Conservation (phyloP, 2,113 vertebrate genomes). For the Callocephalon fimbriatum region DNA sequence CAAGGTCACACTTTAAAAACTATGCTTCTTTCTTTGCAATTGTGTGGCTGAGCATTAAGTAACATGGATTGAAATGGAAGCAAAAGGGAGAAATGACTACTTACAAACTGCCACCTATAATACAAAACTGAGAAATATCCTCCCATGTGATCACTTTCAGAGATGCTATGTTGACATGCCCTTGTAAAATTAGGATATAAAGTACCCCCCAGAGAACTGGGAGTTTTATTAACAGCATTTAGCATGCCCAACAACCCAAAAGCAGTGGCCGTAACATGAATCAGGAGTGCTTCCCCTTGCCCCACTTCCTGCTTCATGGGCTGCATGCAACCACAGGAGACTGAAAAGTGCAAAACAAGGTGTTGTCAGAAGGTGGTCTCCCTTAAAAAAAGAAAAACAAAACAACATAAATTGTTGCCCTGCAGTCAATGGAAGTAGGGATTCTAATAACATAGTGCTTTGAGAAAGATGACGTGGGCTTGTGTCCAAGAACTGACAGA, state of each 20-base stretch:
- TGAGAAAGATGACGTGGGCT: background rate
- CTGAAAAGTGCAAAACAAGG: background rate
- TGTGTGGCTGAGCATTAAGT: background rate
- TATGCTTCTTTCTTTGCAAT: background rate
- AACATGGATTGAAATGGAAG: background rate
- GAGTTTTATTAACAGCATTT: background rate
- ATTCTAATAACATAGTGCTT: background rate
- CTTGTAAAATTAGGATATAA: background rate
- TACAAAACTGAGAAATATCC: background rate
- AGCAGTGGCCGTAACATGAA: background rate
- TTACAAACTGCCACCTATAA: background rate
- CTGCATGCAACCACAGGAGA: background rate
- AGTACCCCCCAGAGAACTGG: background rate
- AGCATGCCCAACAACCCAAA: background rate
- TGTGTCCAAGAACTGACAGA: background rate
- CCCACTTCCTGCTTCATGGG: background rate
- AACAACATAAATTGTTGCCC: background rate
- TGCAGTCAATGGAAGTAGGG: rapidly evolving
- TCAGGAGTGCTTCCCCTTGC: background rate
- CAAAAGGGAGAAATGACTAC: background rate
- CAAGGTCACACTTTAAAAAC: background rate
- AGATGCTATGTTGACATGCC: background rate
- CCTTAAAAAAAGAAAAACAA: background rate
- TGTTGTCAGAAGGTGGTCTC: background rate
- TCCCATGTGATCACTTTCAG: background rate